Base-by-base conservation (phyloP, 2,797 vertebrate species). In the Hydrophis major region DNA sequence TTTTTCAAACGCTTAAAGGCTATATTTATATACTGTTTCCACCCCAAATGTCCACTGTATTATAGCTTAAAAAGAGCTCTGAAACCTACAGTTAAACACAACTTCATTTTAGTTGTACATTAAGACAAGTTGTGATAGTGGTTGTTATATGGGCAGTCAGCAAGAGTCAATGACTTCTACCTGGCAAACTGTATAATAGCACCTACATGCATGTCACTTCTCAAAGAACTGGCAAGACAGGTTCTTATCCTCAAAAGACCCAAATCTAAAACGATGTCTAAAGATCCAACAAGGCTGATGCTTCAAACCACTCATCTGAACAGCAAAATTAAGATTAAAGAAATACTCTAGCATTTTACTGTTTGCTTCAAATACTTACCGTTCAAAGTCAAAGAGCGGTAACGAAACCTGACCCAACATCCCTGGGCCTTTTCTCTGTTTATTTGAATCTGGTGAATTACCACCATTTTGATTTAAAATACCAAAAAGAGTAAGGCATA, bases 361-460 rank as follows among this genome's bases (percentile, higher is more conserved):
- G 66, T 61, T 88, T 92, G 60, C 25, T 86, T 78, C 86, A 25
- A 88, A 95, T 83, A 97, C 98, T 98, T 97, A 99, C 99, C 98
- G 94, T 95, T 98, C 98, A 97, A 99, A 99, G 97, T 99, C 98
- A 97, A 99, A 99, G 28, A 99, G 98, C 47, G 99, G 98, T 97
- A 99, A 97, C 60, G 98, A 98, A 94, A 99, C 98, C 97, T 98
- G 99, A 92, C 99, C 98, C 96, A 99, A 98, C 95, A 98, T 96
- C 97, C 99, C 99, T 42, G 99, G 98, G 78, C 98, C 98, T 94
- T 98, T 99, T 96, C 99, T 98, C 96, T 99, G 99, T 94, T 99
- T 99, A 97, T 99, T 99, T 97, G 98, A 98, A 97, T 99, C 99
- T 28, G 99, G 99, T 8, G 99, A 99, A 94, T 98, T 98, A 92